Evolutionary conservation across 2,888 invertebrate genomes (phyloP), one percentile per base, ranked within the genome.

Genomic region (Drosophila yooni): DNA sequence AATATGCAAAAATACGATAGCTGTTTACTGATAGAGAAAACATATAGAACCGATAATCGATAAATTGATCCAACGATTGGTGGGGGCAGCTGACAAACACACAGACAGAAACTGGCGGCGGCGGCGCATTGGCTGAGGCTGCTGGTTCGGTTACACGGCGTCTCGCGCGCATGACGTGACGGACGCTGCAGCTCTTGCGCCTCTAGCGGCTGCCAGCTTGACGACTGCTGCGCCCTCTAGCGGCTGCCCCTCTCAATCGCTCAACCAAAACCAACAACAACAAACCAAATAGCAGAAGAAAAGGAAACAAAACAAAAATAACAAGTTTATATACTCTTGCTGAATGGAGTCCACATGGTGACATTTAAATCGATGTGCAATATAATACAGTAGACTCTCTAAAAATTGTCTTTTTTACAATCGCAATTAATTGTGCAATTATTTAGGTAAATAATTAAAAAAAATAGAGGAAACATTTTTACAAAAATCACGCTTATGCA

Each of bases 61-160:
- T 66, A 52, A 54, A 61, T 64, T 57, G 21, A 67, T 65, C 50
- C 50, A 68, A 52, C 25, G 43, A 58, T 54, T 27, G 40, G 68
- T 58, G 33, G 48, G 52, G 43, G 40, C 38, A 61, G 54, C 31
- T n/a, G 56, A 54, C 57, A 50, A 25, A 10, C 36, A 51, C 54
- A 58, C 36, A 51, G 76, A 70, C 82, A 70, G 29, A 67, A 76
- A 43, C 51, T 74, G 65, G 58, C 61, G 70, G 64, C 65, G 53
- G 66, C 64, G 50, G 67, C 53, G 68, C 81, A 74, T 68, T 53
- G 70, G 65, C 78, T 81, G 64, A 84, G 70, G 78, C 84, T 85
- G 88, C 84, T 84, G 84, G 84, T 81, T 84, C 88, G 70, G 84
- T 85, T 85, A 81, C 66, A 58, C 60, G 72, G 70, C 76, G 68